Percentiles rank a stretch among this genome's conserved stretches.
Evolutionary conservation across 2,113 vertebrate genomes (phyloP).

Genomic region (Colinus virginianus): DNA sequence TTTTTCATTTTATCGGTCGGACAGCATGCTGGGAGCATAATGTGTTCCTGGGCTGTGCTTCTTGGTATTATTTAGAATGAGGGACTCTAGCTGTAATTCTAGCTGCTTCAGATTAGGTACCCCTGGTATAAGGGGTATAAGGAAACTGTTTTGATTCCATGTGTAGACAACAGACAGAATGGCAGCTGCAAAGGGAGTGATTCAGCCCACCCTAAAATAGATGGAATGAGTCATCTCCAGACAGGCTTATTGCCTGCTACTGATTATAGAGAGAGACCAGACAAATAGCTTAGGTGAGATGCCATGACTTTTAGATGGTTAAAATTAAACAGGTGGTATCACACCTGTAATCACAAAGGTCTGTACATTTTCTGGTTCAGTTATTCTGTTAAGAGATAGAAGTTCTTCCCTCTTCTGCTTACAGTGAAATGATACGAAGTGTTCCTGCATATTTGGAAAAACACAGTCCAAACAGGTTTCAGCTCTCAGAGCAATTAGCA

Average conservation of each 20-base stretch:
- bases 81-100: slow-evolving; percentile 7
- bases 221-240: slow-evolving; percentile 61
- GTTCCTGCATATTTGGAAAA: not conserved
- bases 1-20: not conserved
- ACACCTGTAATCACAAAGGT: not conserved
- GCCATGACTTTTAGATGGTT: slow-evolving; percentile 24
- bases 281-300: slow-evolving; percentile 56
- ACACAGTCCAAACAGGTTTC: not conserved
- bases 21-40: not conserved
- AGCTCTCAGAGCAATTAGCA: not conserved
- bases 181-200: slow-evolving; percentile 64
- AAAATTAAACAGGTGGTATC: slow-evolving; percentile 38
- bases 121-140: not conserved
- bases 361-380: not conserved
- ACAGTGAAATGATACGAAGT: not conserved
- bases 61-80: not conserved
- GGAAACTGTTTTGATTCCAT: slow-evolving; percentile 45
- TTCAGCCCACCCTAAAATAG: slow-evolving; percentile 65
- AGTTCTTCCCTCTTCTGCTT: not conserved
- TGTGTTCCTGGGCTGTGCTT: not conserved
- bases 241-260: slow-evolving; percentile 61
- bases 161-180: slow-evolving; percentile 43
- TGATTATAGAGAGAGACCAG: slow-evolving; percentile 45
- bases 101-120: slow-evolving; percentile 23
- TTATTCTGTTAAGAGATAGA: not conserved